These are phyloP conservation scores for Ornithoptera alexandrae DNA, from an alignment of 2,888 invertebrate genomes.

Conservation along the genomic window DNA sequence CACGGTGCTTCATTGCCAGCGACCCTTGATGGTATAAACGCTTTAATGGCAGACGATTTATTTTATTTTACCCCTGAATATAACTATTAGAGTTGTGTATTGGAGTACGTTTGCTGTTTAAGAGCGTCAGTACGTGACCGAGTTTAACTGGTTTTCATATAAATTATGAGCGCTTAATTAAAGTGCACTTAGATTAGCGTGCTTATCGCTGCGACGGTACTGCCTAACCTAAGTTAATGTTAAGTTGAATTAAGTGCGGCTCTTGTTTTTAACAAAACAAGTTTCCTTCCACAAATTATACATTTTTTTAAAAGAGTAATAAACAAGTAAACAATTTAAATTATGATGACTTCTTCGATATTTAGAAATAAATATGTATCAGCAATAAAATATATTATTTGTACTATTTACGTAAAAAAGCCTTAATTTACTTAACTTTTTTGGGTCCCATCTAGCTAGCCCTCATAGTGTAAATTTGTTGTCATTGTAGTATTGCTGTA, in stretches of 20 bases:
- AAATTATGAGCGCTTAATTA: constrained; percentile 14
- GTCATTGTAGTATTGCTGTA: too few species aligned
- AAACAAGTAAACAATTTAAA: neutral
- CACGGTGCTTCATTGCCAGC: constrained; percentile 50
- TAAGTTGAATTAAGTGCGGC: neutral
- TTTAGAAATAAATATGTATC: neutral
- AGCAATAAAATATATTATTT: neutral
- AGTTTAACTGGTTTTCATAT: constrained; percentile 5
- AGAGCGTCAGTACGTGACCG: constrained; percentile 11
- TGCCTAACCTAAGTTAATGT: neutral
- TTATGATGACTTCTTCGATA: neutral
- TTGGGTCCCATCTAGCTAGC: too few species aligned
- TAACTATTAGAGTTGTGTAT: constrained; percentile 8
- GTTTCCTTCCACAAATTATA: neutral
- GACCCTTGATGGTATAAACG: constrained; percentile 43
- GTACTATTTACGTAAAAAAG: too few species aligned
- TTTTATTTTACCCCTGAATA: constrained; percentile 12
- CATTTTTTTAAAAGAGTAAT: neutral
- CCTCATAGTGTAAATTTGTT: too few species aligned
- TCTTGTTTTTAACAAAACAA: neutral
- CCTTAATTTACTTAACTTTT: too few species aligned
- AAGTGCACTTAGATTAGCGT: constrained; percentile 10
- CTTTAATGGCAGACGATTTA: constrained; percentile 33
- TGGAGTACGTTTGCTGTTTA: neutral
- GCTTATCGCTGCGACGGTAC: constrained; percentile 8